Evolutionary conservation across 2,113 vertebrate species (phyloP), one percentile per base, ranked within the genome.

Genomic region (Neopipo cinnamomea): DNA sequence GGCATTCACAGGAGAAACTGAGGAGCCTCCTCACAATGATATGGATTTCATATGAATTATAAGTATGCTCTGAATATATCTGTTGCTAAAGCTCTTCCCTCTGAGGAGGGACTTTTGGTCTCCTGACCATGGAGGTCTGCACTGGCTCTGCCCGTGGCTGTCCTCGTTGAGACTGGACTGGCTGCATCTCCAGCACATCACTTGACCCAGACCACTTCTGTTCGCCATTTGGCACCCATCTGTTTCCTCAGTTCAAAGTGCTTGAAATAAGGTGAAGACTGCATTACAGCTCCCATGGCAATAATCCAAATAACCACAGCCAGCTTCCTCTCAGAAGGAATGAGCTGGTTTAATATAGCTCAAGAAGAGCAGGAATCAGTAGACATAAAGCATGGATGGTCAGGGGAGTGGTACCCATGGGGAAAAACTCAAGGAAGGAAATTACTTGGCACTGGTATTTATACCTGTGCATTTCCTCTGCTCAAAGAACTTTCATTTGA

Each of bases 181-280:
- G 27, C 65, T 47, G 18, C 27, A 23, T 49, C 55, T 71, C 56
- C 30, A 86, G 55, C 47, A 42, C 13, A 6, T 35, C 42, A 15
- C 76, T 95, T 95, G 94, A 95, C 85, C 92, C 92, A 84, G 85
- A 90, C 42, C 0, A 0, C 42, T 92, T 42, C 67, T 86, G 42
- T 16, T 41, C 52, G 37, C 83, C 96, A 92, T 97, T 97, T 95
- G 95, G 94, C 89, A 95, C 61, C 89, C 93, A 63, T 95, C 76
- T 95, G 95, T 96, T 97, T 95, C 83, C 86, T 86, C 68, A 89
- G 86, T 97, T 97, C 94, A 89, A 95, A 97, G 93, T 91, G 73
- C 86, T 78, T 81, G 63, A 92, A 93, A 39, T 47, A 91, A 93
- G 83, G 92, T 92, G 80, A 84, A 89, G 73, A 74, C 92, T 89